Evolutionary conservation across 92 coral and sea anemone genomes (phyloP).

Genomic region (Heteractis magnifica): DNA sequence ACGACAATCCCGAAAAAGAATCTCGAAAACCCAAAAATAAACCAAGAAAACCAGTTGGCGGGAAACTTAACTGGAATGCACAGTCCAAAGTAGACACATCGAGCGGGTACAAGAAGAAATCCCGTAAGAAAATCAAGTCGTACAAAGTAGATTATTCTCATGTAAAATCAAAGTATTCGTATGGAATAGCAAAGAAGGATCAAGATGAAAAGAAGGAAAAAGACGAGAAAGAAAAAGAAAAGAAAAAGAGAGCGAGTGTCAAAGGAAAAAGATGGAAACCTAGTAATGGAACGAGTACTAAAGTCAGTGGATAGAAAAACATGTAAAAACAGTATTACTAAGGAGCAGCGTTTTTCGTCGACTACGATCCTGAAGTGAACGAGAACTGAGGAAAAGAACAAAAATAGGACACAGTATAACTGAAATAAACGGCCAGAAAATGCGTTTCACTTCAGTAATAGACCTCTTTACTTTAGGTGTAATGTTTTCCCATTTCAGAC

Average conservation of each 20-base stretch:
- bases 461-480: too few relatives aligned
- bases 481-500: too few relatives aligned
- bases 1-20: background rate
- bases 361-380: too few relatives aligned
- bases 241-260: slow-evolving; percentile 11
- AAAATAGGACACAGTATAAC: too few relatives aligned
- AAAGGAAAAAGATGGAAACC: slow-evolving; percentile 34
- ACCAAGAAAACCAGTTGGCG: slow-evolving; percentile 42
- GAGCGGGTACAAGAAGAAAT: slow-evolving; percentile 32
- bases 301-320: background rate
- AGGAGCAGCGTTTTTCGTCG: too few relatives aligned
- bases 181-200: slow-evolving; percentile 17
- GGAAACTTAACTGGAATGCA: slow-evolving; percentile 81
- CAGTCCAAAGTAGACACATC: slow-evolving; percentile 68
- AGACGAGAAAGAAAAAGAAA: slow-evolving; percentile 16
- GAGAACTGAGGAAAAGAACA: too few relatives aligned
- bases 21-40: slow-evolving; percentile 9
- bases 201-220: slow-evolving; percentile 15
- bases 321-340: too few relatives aligned
- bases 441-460: too few relatives aligned
- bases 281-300: background rate
- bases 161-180: slow-evolving; percentile 63
- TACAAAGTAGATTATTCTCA: slow-evolving; percentile 75
- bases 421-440: too few relatives aligned
- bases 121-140: slow-evolving; percentile 53